These are phyloP conservation scores for Cettia cetti DNA, from an alignment of 2,113 vertebrate species.

Conservation along the genomic window DNA sequence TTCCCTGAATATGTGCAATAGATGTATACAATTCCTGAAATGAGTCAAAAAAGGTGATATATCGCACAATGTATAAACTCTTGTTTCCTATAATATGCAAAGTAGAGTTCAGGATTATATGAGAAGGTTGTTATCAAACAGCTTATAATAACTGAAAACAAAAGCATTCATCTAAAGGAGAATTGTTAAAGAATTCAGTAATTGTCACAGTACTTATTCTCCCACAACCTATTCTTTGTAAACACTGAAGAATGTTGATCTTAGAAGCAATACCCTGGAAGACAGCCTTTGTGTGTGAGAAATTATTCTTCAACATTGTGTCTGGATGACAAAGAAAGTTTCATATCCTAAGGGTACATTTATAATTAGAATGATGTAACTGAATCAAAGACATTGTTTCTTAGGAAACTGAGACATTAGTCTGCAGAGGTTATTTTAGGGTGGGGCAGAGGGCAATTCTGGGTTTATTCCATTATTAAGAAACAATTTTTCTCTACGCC, in stretches of 20 bases:
- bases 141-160: neutral
- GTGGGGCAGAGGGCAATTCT: neutral
- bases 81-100: neutral
- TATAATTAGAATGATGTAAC: constrained; percentile 35
- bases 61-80: neutral
- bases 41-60: neutral
- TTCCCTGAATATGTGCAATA: neutral
- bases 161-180: neutral
- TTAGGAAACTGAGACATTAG: neutral
- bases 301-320: constrained; percentile 1
- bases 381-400: constrained; percentile 14
- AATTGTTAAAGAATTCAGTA: neutral
- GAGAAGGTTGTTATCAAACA: neutral
- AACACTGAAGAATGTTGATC: neutral
- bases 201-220: neutral
- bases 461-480: neutral
- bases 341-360: constrained; percentile 23
- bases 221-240: neutral
- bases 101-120: neutral
- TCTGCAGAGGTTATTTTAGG: neutral
- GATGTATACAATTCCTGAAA: neutral
- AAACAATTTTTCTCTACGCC: neutral
- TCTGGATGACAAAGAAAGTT: constrained; percentile 20
- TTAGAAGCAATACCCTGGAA: neutral
- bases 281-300: neutral